A percentile compares a stretch with the other conserved stretches of the same genome.
Conservation (phyloP, 2,797 vertebrate species). For the Chromobotia macracanthus region DNA sequence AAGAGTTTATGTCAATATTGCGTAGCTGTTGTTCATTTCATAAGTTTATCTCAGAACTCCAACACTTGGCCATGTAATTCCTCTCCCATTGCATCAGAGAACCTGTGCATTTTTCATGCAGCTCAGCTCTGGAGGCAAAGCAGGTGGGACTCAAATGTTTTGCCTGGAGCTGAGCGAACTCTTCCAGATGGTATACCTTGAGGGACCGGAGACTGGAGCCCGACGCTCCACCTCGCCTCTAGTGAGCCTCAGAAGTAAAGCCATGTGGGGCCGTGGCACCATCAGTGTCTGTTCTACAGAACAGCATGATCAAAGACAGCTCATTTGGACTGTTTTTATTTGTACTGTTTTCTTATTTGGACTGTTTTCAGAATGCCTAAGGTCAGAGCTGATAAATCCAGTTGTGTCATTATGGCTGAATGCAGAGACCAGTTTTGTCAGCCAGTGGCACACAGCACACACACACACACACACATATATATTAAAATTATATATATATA, state of each 20-base stretch:
- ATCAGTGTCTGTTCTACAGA: conserved; percentile 45
- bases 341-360: conserved; percentile 7
- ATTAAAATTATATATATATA: no score
- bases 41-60: background rate
- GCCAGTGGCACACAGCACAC: no score
- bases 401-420: background rate
- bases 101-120: conserved; percentile 33
- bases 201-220: conserved; percentile 59
- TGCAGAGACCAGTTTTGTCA: background rate
- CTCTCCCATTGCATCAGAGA: conserved; percentile 11
- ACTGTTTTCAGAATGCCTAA: conserved; percentile 17
- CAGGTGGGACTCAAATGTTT: conserved; percentile 57
- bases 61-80: conserved; percentile 23
- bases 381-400: background rate
- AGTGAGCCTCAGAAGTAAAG: conserved; percentile 53
- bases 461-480: no score
- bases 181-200: conserved; percentile 74
- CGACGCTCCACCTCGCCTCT: conserved; percentile 59
- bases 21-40: background rate
- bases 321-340: background rate
- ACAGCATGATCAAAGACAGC: conserved; percentile 65
- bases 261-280: conserved; percentile 54
- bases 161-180: conserved; percentile 38
- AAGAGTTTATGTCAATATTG: background rate
- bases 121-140: conserved; percentile 15